Evolutionary conservation across 1,140 invertebrate genomes (phyloP).

Genomic region (Drosophila albomicans): DNA sequence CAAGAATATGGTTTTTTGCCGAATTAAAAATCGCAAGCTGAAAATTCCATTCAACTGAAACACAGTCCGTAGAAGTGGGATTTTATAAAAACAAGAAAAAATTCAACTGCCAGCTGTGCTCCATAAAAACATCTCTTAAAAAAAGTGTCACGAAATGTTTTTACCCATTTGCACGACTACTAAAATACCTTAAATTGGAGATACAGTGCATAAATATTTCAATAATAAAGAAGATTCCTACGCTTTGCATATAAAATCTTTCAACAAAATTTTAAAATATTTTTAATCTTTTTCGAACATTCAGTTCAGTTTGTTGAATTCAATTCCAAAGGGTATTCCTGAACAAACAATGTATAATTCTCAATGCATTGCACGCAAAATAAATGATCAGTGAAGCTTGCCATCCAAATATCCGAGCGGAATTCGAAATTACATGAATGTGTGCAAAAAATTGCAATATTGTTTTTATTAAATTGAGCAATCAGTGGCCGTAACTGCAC

Average conservation of each 20-base stretch:
- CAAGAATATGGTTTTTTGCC: constrained; percentile 32
- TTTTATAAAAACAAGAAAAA: constrained; percentile 11
- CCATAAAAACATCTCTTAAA: constrained; percentile 8
- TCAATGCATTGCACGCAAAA: not conserved
- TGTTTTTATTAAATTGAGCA: constrained; percentile 42
- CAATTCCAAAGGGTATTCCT: constrained; percentile 3
- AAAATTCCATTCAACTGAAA: constrained; percentile 6
- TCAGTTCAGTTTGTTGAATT: not conserved
- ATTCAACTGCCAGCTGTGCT: constrained; percentile 1
- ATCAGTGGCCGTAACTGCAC: constrained; percentile 19
- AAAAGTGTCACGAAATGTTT: not conserved
- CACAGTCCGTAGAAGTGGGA: constrained; percentile 1
- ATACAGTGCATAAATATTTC: no score
- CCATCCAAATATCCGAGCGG: not conserved
- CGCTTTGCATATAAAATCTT: no score
- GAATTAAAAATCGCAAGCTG: constrained; percentile 20
- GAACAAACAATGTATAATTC: not conserved
- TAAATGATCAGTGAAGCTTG: not conserved
- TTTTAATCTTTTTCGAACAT: no score
- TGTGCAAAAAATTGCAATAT: constrained; percentile 18
- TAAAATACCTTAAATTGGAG: not conserved
- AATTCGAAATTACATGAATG: not conserved
- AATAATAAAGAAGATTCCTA: no score
- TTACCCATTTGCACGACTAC: not conserved
- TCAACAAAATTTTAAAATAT: no score